Conservation (phyloP, 2,113 vertebrate species). For the Anseranas semipalmata region DNA sequence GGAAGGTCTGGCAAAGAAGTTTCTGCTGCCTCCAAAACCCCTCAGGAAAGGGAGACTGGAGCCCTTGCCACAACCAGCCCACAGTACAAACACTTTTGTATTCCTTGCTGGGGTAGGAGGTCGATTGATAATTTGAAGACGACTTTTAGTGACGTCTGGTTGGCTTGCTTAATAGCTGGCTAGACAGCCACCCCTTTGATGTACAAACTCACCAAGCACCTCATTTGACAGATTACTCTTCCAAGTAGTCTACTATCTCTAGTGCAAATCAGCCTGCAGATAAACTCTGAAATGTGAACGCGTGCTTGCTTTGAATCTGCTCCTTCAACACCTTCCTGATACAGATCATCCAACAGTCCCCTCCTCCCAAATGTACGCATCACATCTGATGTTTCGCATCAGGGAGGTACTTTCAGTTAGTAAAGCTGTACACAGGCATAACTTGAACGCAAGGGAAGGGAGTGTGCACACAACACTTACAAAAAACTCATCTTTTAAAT, state of each 20-base stretch:
- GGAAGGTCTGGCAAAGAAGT: neutral
- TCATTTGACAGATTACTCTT: neutral
- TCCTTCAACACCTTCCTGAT: neutral
- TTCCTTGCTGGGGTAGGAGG: neutral
- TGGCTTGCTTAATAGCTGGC: neutral
- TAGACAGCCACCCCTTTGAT: neutral
- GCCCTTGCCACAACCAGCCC: accelerated
- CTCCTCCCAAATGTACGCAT: neutral
- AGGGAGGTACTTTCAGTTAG: neutral
- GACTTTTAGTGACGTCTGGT: neutral
- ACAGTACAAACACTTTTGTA: neutral
- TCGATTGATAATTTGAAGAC: neutral
- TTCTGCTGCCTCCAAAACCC: neutral
- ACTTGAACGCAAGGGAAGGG: too few relatives aligned
- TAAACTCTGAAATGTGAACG: neutral
- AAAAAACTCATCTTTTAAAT: neutral
- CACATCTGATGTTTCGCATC: neutral
- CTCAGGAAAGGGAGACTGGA: neutral
- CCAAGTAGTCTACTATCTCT: neutral
- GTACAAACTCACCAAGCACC: neutral
- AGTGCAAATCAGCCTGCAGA: neutral
- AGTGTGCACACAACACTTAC: neutral
- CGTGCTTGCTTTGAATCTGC: neutral
- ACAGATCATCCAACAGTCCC: neutral
- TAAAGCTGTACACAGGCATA: neutral